Base-by-base conservation (phyloP, 2,797 vertebrate species). In the Rhinoraja longicauda region DNA sequence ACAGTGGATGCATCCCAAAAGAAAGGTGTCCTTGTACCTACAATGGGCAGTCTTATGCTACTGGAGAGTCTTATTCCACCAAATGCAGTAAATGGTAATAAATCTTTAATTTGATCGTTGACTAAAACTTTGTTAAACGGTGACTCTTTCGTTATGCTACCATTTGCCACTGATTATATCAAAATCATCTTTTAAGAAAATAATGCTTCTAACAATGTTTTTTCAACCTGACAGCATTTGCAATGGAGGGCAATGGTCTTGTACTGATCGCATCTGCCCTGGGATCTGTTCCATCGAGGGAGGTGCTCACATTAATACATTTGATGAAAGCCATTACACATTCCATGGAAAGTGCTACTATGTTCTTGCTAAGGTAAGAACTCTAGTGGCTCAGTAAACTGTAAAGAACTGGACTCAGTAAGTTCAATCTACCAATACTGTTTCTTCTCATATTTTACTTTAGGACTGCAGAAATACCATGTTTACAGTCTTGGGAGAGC, bases 301-400 rank as follows among this genome's bases (percentile, higher is more conserved):
- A 9, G 97, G 97, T 0, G 94, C 96, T 59, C 97, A 97, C 93
- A 94, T 97, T 93, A 95, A 96, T 90, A 97, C 97, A 0, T 97
- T 97, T 39, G 97, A 97, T 57, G 95, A 96, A 93, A 95, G 93
- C 93, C 81, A 94, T 2, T 97, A 96, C 95, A 96, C 95, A 0
- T 95, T 97, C 94, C 96, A 97, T 0, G 97, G 97, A 13, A 96
- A 97, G 92, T 97, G 97, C 76, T 95, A 94, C 93, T 97, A 97
- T 0, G 95, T 97, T 84, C 29, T 97, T 93, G 95, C 96, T 91
- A 97, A 97, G 97, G 97, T 97, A 95, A 93, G 93, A 92, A 93
- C 0, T 88, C n/a, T 67, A 53, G n/a, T 26, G 26, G 57, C 45
- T 72, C 17, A n/a, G 39, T 45, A 92, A 75, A 36, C 39, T 75